These are phyloP conservation scores for Leucoraja erinaceus DNA, from an alignment of 2,113 vertebrate genomes.

Conservation along the genomic window DNA sequence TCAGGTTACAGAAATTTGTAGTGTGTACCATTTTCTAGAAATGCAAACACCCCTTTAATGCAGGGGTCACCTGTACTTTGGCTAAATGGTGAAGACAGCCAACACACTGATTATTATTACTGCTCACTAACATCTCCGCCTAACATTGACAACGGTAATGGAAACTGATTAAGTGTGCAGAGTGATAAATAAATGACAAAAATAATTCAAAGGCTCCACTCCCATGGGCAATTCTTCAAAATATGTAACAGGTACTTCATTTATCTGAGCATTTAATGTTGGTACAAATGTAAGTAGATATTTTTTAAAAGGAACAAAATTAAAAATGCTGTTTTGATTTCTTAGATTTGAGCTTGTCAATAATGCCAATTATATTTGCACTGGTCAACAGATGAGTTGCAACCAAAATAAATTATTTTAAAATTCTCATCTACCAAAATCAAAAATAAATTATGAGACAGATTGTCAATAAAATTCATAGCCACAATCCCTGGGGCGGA, in stretches of 20 bases:
- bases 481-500: conserved; percentile 18
- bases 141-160: neutral
- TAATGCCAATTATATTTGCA: neutral
- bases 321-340: neutral
- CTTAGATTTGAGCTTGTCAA: neutral
- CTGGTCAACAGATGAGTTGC: neutral
- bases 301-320: neutral
- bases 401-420: neutral
- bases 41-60: no score
- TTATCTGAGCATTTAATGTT: neutral
- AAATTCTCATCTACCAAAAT: neutral
- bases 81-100: neutral
- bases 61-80: neutral
- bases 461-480: conserved; percentile 4
- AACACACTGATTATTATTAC: neutral
- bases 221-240: neutral
- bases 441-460: conserved; percentile 1
- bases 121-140: neutral
- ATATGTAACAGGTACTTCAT: neutral
- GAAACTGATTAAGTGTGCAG: neutral
- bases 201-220: neutral
- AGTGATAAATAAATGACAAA: neutral
- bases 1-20: no score
- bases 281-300: neutral
- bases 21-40: no score